A percentile compares a stretch with the other conserved stretches of the same genome.
phyloP scores from a whole-genome alignment of 30 jellyfish, hydroid and myxozoan genomes.

The Aurelia aurita region DNA sequence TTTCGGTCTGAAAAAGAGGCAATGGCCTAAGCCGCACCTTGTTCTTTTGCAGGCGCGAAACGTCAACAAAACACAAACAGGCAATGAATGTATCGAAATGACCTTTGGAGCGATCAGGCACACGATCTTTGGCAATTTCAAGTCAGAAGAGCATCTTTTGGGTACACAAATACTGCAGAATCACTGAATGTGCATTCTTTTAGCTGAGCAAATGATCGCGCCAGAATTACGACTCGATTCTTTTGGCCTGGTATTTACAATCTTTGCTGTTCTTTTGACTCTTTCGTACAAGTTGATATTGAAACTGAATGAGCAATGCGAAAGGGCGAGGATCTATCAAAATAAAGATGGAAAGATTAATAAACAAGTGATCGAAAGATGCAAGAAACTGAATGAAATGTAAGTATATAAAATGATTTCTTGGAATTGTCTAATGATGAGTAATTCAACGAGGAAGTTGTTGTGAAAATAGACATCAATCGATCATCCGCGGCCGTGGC shows the following conservation, averaged over 20 bases:
- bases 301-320: constrained; percentile 47
- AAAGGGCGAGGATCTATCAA: constrained; percentile 26
- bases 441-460: too few relatives aligned
- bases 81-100: too few relatives aligned
- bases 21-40: too few relatives aligned
- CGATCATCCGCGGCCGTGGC: too few relatives aligned
- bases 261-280: constrained; percentile 22
- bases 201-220: not conserved
- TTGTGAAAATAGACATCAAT: too few relatives aligned
- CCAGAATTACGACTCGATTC: constrained; percentile 21
- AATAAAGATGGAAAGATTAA: constrained; percentile 30
- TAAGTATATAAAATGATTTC: not conserved
- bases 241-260: constrained; percentile 41
- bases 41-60: too few relatives aligned
- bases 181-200: not conserved
- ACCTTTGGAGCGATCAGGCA: too few relatives aligned
- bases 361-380: constrained; percentile 21
- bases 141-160: too few relatives aligned
- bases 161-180: not conserved
- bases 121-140: too few relatives aligned
- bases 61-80: too few relatives aligned
- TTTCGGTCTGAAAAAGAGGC: too few relatives aligned
- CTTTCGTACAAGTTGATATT: constrained; percentile 30
- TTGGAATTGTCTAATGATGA: too few relatives aligned
- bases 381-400: constrained; percentile 53